Base-by-base conservation (phyloP, 2,113 vertebrate genomes). In the Azemiops feae region DNA sequence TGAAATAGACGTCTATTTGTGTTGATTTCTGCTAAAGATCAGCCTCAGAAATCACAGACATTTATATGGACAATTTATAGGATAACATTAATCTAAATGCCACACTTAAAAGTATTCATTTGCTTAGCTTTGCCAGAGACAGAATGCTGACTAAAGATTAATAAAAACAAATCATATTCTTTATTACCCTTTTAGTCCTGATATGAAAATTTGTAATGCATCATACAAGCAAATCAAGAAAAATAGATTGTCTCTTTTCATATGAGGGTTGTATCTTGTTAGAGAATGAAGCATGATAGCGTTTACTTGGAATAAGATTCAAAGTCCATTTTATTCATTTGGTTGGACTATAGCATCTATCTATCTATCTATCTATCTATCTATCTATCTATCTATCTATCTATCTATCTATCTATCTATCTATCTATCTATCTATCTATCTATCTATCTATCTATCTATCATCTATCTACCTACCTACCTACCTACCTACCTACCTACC, bases 61-160 rank as follows among this genome's bases (percentile, higher is more conserved):
- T 87, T 94, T 89, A 96, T 95, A 96, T 89, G 89, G 89, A 27
- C 81, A 4, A 27, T 92, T 94, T 94, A 90, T 92, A 92, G 18
- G 88, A 93, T 86, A 94, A 89, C 90, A 85, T 22, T 34, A 93
- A 0, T 96, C 94, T 85, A 97, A 96, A 97, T 97, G 96, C 96
- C 96, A 96, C 45, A 96, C 95, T 96, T 95, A 97, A 97, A 97
- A 97, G 92, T 94, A 93, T 94, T 96, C 96, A 5, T 94, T 96
- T 96, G 91, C 69, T 57, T 95, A 47, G 50, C 34, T 23, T 91
- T 43, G 93, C 25, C 69, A 16, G 88, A 95, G 95, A 96, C 14
- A 22, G 96, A 92, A 88, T 86, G 95, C 2, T 86, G 95, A 94
- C 97, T 96, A 94, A 96, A 96, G 96, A 96, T 91, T 95, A 95